These are phyloP conservation scores for Thaumetopoea pityocampa DNA, from an alignment of 1,140 invertebrate species.

Conservation along the genomic window DNA sequence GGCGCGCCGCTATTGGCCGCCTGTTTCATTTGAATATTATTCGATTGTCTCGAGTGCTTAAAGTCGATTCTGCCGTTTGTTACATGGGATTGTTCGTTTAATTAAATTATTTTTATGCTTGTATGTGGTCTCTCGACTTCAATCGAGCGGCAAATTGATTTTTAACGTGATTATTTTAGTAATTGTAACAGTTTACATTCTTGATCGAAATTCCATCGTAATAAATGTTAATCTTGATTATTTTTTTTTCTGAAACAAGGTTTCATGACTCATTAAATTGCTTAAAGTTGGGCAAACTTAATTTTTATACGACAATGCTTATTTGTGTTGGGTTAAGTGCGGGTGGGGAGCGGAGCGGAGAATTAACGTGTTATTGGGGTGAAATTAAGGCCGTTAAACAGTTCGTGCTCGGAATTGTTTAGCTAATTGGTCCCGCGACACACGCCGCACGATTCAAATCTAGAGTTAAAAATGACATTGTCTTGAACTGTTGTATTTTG, in stretches of 20 bases:
- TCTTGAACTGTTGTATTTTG: not conserved
- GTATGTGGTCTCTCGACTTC: conserved; percentile 41
- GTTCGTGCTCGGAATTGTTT: conserved; percentile 34
- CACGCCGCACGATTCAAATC: conserved; percentile 11
- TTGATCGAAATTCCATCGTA: not conserved
- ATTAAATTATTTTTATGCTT: conserved; percentile 42
- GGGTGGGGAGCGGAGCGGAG: conserved; percentile 2
- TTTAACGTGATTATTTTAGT: conserved; percentile 13
- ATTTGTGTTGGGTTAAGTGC: not conserved
- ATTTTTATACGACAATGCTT: conserved; percentile 24
- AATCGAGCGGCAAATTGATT: conserved; percentile 55
- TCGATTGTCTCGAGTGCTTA: conserved; percentile 27
- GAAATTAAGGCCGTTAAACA: conserved; percentile 35
- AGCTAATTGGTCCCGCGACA: conserved; percentile 33
- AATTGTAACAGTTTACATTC: conserved; percentile 9
- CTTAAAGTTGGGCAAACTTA: conserved; percentile 25
- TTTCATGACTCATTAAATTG: conserved; percentile 8
- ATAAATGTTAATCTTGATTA: conserved; percentile 8
- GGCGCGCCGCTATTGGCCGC: conserved; percentile 35
- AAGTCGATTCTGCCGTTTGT: conserved; percentile 33
- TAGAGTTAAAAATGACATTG: conserved; percentile 1
- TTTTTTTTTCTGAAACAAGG: conserved; percentile 5
- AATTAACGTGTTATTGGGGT: conserved; percentile 32
- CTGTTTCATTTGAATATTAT: conserved; percentile 44
- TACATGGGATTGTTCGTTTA: conserved; percentile 40